phyloP scores from a whole-genome alignment of 1,140 invertebrate species.

The Cotesia vestalis region DNA sequence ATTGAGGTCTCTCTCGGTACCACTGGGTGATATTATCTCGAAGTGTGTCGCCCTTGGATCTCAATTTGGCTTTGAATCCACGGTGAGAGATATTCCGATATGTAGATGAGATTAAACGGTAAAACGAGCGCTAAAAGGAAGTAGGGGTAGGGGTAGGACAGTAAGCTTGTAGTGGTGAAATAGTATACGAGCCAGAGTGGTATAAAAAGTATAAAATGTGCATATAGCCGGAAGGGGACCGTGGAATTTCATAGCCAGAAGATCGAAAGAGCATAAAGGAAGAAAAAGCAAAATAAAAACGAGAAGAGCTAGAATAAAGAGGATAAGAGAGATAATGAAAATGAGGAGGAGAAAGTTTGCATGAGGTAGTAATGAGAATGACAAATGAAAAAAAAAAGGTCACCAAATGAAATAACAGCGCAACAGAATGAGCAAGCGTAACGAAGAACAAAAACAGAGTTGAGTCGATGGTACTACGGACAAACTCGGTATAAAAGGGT shows the following conservation, averaged over 20 bases:
- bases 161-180: conserved; percentile 17
- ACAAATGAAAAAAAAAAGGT: background rate
- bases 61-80: background rate
- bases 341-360: conserved; percentile 25
- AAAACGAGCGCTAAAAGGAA: conserved; percentile 12
- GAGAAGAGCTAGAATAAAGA: conserved; percentile 7
- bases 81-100: conserved; percentile 13
- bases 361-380: background rate
- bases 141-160: background rate
- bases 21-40: conserved; percentile 6
- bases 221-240: background rate
- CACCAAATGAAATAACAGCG: conserved; percentile 5
- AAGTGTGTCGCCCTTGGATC: background rate
- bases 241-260: background rate
- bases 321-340: conserved; percentile 6
- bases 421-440: conserved; percentile 5
- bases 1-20: background rate
- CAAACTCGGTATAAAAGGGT: conserved; percentile 7
- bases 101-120: conserved; percentile 26
- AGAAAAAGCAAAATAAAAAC: background rate
- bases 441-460: background rate
- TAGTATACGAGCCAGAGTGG: background rate
- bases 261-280: conserved; percentile 24
- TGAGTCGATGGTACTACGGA: background rate
- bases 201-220: conserved; percentile 9